Percentiles rank a stretch among this genome's conserved stretches.
These are phyloP conservation scores for Rhadinocentrus ornatus DNA, from an alignment of 2,797 vertebrate genomes.

Conservation along the genomic window DNA sequence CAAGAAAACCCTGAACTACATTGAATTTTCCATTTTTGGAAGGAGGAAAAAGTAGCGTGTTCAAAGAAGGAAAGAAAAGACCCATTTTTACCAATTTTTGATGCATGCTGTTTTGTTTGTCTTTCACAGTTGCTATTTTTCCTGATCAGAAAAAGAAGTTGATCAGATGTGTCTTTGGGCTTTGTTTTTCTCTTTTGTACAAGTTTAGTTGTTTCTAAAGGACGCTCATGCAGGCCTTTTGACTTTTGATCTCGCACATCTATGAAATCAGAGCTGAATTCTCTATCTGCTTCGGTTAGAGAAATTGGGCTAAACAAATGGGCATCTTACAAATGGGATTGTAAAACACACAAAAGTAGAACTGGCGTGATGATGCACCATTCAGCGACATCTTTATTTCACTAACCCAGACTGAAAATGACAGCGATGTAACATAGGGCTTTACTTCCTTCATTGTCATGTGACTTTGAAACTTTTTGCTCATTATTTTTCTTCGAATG, in stretches of 20 bases:
- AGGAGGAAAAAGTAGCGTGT: background rate
- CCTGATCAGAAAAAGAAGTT: constrained; percentile 26
- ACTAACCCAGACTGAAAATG: constrained; percentile 74
- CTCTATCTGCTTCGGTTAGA: constrained; percentile 39
- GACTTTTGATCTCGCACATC: constrained; percentile 51
- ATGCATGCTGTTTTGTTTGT: constrained; percentile 22
- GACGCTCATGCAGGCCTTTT: constrained; percentile 28
- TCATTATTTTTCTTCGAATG: constrained; percentile 66
- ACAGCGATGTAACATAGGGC: constrained; percentile 77
- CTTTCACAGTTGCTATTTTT: background rate
- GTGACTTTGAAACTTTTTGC: constrained; percentile 75
- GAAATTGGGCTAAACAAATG: constrained; percentile 47
- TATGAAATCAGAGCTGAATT: constrained; percentile 70
- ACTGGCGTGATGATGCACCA: constrained; percentile 65
- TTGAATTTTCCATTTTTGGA: constrained; percentile 10
- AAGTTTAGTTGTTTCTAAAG: constrained; percentile 13
- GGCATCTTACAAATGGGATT: constrained; percentile 69
- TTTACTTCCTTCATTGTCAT: constrained; percentile 78
- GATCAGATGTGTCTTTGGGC: constrained; percentile 8
- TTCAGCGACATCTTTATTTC: constrained; percentile 57
- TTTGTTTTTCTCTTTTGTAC: constrained; percentile 28
- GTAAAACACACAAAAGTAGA: constrained; percentile 41
- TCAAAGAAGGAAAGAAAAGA: constrained; percentile 39
- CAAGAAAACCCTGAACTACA: constrained; percentile 35
- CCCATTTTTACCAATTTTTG: constrained; percentile 25